Evolutionary conservation across 2,113 vertebrate species (phyloP).

Genomic region (Asarcornis scutulata): DNA sequence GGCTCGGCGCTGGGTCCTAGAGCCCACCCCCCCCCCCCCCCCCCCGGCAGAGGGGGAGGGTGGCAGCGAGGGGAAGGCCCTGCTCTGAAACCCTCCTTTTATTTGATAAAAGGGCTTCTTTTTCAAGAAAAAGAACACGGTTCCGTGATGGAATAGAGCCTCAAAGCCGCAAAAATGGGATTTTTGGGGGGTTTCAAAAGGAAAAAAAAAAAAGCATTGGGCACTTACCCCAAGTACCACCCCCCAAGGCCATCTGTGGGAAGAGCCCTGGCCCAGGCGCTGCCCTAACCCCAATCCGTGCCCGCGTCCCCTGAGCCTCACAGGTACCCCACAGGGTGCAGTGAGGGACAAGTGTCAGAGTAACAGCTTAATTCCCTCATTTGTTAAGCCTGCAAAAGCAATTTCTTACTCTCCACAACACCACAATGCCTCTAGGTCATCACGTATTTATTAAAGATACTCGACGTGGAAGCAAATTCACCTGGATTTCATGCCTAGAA

Average conservation of each 20-base stretch:
- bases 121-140: no score
- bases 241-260: no score
- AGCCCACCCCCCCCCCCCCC: not conserved
- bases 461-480: rapidly evolving
- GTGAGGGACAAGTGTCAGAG: rapidly evolving
- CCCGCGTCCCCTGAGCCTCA: rapidly evolving
- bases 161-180: not conserved
- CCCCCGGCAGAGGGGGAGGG: rapidly evolving
- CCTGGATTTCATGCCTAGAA: not conserved
- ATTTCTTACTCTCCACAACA: not conserved
- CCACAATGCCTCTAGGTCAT: rapidly evolving
- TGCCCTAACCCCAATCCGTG: no score
- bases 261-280: no score
- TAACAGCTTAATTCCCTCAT: not conserved
- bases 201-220: not conserved
- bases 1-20: not conserved
- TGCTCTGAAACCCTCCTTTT: not conserved
- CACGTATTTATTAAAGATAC: not conserved
- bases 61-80: rapidly evolving
- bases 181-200: not conserved
- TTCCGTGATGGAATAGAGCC: not conserved
- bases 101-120: no score
- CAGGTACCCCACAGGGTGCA: rapidly evolving
- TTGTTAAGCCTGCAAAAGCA: not conserved
- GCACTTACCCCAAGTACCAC: no score